phyloP scores from a whole-genome alignment of 2,113 vertebrate genomes.

The Chlorodrepanis virens region DNA sequence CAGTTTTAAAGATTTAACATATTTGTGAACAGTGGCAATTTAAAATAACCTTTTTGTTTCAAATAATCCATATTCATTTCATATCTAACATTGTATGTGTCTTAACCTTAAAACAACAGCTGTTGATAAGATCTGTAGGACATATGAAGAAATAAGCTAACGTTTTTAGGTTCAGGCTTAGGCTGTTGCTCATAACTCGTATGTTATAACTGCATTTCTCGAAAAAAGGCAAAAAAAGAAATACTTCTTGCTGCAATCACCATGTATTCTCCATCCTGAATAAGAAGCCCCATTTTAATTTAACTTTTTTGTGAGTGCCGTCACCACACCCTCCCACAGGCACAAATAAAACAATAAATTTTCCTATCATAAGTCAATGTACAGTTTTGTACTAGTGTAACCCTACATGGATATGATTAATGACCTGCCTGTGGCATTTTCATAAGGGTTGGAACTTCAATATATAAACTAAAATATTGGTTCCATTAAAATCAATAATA shows the following conservation, averaged over 20 bases:
- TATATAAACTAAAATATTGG: not conserved
- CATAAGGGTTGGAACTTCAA: not conserved
- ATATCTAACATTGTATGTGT: not conserved
- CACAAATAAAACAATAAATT: not conserved
- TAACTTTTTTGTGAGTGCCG: not conserved
- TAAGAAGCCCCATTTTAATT: not conserved
- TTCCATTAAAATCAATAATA: not conserved
- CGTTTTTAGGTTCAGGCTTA: not conserved
- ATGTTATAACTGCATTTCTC: not conserved
- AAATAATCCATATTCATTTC: not conserved
- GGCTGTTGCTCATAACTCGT: not conserved
- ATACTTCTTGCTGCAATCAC: not conserved
- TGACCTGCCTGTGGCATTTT: not conserved
- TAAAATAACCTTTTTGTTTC: constrained; percentile 9
- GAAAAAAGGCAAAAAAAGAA: not conserved
- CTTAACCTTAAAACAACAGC: not conserved
- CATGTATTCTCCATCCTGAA: not conserved
- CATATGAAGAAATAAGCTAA: not conserved
- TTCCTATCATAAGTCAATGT: not conserved
- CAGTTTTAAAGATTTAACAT: not conserved
- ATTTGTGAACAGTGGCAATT: not conserved
- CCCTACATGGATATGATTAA: not conserved
- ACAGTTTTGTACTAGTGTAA: not conserved
- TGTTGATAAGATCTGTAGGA: not conserved
- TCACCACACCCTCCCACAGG: not conserved